These are phyloP conservation scores for Litoditis marina DNA, from an alignment of 2,888 invertebrate genomes.

Conservation along the genomic window DNA sequence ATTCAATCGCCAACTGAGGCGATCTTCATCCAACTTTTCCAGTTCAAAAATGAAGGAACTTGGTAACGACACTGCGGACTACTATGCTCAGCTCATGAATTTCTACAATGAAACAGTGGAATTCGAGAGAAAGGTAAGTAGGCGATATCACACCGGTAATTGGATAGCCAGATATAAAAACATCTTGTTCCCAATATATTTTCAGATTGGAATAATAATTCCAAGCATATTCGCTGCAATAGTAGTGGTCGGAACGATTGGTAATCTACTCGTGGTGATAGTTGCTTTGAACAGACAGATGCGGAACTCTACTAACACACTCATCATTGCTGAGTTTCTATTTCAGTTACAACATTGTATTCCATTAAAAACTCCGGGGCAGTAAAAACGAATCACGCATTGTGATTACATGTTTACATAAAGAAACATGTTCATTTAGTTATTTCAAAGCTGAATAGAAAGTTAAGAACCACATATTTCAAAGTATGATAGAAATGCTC, in stretches of 20 bases:
- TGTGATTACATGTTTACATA: no score
- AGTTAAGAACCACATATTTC: no score
- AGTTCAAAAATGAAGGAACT: no score
- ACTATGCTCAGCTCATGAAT: slow-evolving; percentile 20
- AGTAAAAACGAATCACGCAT: no score
- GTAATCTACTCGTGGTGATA: slow-evolving; percentile 84
- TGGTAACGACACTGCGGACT: no score
- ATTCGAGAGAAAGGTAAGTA: slow-evolving; percentile 45
- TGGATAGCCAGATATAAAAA: background rate
- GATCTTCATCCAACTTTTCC: no score
- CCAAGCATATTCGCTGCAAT: slow-evolving; percentile 75
- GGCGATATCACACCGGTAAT: background rate
- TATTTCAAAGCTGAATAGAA: no score
- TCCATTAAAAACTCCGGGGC: background rate
- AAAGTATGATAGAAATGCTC: no score
- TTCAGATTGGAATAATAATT: slow-evolving; percentile 50
- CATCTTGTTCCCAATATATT: background rate
- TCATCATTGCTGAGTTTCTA: slow-evolving; percentile 70
- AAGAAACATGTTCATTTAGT: no score
- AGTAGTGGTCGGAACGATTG: slow-evolving; percentile 80
- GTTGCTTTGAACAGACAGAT: slow-evolving; percentile 84
- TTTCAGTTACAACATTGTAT: background rate
- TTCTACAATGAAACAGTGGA: slow-evolving; percentile 54
- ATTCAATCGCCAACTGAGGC: no score
- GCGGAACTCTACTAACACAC: slow-evolving; percentile 86